phyloP scores from a whole-genome alignment of 2,888 invertebrate genomes.

The Deroplatys truncata region DNA sequence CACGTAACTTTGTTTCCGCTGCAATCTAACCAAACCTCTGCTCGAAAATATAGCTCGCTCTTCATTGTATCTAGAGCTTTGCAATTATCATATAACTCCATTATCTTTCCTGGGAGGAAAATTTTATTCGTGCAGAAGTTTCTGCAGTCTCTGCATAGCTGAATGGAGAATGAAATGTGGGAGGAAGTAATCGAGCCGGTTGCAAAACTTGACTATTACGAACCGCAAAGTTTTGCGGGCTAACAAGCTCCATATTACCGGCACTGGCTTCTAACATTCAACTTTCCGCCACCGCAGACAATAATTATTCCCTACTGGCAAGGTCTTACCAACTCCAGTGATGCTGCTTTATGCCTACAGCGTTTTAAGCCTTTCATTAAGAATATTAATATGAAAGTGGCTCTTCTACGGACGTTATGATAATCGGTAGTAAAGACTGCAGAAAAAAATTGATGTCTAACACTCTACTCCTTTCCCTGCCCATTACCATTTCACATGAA shows the following conservation, averaged over 20 bases:
- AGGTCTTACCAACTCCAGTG: background rate
- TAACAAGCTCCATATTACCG: background rate
- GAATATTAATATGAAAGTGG: too few species aligned
- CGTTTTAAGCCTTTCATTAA: too few species aligned
- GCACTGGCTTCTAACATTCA: background rate
- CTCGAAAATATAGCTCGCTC: background rate
- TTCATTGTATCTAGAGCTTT: background rate
- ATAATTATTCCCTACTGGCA: background rate
- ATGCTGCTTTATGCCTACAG: background rate
- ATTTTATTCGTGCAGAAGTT: background rate
- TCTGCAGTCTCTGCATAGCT: background rate
- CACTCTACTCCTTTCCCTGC: too few species aligned
- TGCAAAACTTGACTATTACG: background rate
- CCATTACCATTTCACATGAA: too few species aligned
- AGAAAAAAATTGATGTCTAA: too few species aligned
- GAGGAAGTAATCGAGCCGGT: background rate
- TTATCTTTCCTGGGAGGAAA: background rate
- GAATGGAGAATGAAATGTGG: background rate
- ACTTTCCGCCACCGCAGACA: background rate
- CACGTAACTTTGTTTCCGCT: background rate
- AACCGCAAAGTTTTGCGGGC: background rate
- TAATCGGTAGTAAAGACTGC: too few species aligned
- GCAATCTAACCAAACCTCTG: background rate
- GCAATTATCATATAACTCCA: background rate
- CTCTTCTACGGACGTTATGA: too few species aligned